phyloP scores from a whole-genome alignment of 2,888 invertebrate genomes.

The Drosophila emarginata region DNA sequence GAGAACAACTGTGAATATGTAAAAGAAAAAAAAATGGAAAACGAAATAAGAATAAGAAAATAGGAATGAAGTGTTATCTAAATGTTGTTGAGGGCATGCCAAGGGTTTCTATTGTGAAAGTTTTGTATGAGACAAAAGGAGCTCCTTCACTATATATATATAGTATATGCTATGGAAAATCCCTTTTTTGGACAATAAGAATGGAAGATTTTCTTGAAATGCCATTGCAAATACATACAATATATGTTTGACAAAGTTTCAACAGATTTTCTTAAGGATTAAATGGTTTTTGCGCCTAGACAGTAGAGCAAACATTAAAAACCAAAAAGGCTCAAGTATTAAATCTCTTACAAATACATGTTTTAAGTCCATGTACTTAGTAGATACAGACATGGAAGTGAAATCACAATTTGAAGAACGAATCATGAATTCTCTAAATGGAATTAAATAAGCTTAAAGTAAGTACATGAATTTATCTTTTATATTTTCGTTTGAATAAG shows the following conservation, averaged over 20 bases:
- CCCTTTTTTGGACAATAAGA: constrained; percentile 1
- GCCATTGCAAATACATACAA: neutral
- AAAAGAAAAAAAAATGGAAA: constrained; percentile 23
- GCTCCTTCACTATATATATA: too few species aligned
- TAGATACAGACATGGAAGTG: too few species aligned
- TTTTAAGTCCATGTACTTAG: neutral
- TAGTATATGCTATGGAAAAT: neutral
- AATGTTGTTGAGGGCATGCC: constrained; percentile 45
- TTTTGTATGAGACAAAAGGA: neutral
- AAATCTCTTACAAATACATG: constrained; percentile 8
- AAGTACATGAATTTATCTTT: neutral
- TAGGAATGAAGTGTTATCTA: constrained; percentile 35
- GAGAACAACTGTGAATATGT: constrained; percentile 1
- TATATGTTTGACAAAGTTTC: constrained; percentile 2
- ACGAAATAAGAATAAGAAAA: too few species aligned
- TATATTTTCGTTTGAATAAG: too few species aligned
- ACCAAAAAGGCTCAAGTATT: constrained; percentile 4
- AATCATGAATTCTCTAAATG: neutral
- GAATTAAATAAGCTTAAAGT: neutral
- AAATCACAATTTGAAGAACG: neutral
- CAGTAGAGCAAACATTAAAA: constrained; percentile 4
- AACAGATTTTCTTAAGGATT: constrained; percentile 5
- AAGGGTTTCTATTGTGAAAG: constrained; percentile 5
- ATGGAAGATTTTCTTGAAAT: constrained; percentile 1
- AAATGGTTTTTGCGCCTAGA: constrained; percentile 8